Evolutionary conservation across 2,888 invertebrate species (phyloP), one percentile per base, ranked within the genome.

Genomic region (Torymus texanus): DNA sequence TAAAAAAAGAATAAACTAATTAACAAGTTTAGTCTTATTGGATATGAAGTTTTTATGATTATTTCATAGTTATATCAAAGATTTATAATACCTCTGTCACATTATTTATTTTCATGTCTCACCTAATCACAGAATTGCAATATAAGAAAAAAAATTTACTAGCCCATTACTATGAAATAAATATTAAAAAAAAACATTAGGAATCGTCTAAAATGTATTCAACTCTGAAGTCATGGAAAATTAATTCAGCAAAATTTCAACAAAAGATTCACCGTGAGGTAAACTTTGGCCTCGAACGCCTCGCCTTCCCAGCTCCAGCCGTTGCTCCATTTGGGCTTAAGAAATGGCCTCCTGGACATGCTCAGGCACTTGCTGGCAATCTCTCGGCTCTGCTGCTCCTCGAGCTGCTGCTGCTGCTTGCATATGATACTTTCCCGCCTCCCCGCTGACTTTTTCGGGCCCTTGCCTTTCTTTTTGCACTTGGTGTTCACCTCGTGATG

Each of bases 291-390:
- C 87, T 96, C 93, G 88, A 94, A 95, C 53, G 95, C 92, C 84
- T 96, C 94, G 67, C 97, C 97, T 87, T 95, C 95, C 96, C 97
- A 97, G 82, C 93, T 93, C 97, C 97, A 97, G 50, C 97, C 97
- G 88, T 97, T 97, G 88, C 96, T 96, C 96, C 96, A 97, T 85
- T 93, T 93, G 58, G 94, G 94, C 84, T 92, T 90, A 79, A 91
- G 88, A 80, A 91, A 91, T 51, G 91, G 90, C 86, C 90, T 91
- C 56, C 91, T 91, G 16, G 91, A 84, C 74, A 88, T 83, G 68
- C 83, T 81, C 75, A 87, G 83, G 84, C 85, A 91, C 78, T 92
- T 92, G 82, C 89, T 88, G 79, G 84, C 81, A 8, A 41, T 41
- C 41, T 41, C 41, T 5, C 41, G 41, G 8, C 41, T 41, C 41